Conservation (phyloP, 1,140 invertebrate species). For the Leptinotarsa defecta region DNA sequence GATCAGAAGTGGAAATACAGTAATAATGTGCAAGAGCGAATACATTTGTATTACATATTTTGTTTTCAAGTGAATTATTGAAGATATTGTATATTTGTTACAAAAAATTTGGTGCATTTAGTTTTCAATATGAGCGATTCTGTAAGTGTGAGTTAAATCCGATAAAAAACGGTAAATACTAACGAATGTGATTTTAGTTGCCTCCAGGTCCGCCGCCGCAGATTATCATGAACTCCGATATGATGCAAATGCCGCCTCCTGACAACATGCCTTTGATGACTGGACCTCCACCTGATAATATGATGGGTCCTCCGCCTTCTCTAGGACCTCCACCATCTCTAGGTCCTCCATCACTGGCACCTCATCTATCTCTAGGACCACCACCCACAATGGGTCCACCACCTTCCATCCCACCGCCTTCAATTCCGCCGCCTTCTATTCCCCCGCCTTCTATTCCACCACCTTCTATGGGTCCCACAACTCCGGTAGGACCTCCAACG, state of each 20-base stretch:
- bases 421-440: not conserved
- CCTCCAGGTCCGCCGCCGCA: slow-evolving; percentile 11
- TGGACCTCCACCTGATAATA: not conserved
- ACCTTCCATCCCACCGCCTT: not conserved
- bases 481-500: not conserved
- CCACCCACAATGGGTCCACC: not conserved
- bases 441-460: not conserved
- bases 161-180: no score
- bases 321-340: slow-evolving; percentile 4
- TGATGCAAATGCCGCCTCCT: slow-evolving; percentile 21
- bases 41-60: no score
- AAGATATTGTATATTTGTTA: no score
- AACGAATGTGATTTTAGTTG: not conserved
- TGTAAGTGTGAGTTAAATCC: not conserved
- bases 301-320: not conserved
- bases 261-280: slow-evolving; percentile 4
- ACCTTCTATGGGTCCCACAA: not conserved
- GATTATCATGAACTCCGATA: not conserved
- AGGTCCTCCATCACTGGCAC: not conserved
- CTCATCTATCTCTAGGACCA: not conserved
- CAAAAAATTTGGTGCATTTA: no score
- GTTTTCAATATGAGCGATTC: not conserved
- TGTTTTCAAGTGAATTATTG: no score
- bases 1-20: no score
- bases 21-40: no score